Evolutionary conservation across 2,888 invertebrate genomes (phyloP), one percentile per base, ranked within the genome.

Genomic region (Microplitis manilae): DNA sequence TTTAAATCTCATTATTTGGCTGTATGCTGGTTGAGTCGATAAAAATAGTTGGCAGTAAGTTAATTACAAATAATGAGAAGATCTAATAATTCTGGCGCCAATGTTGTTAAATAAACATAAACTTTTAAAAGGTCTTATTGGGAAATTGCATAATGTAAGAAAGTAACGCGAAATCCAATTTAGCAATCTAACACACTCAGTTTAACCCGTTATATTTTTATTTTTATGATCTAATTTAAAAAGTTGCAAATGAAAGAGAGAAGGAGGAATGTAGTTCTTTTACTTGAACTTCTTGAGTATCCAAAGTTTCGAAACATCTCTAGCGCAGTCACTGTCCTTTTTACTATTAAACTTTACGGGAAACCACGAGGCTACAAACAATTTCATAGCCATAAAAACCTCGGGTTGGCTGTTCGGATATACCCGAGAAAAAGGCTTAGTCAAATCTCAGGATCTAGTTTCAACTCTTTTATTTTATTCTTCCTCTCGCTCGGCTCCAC

Each of bases 331-430:
- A 67, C 68, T 71, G 71, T 76, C 76, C 79, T 81, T 80, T 79
- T 81, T 79, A 78, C 71, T 76, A 73, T 75, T 80, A 75, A 68
- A 72, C 75, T 81, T 82, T 82, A 79, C 76, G 77, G 77, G 68
- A 61, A 62, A 64, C 68, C 65, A 70, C 73, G 67, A 69, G 77
- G 79, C 79, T 81, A 81, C 79, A 78, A 79, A 79, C 79, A 74
- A 81, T 78, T 79, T 80, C 72, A 68, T 70, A 15, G 39, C 68
- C 75, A 65, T 75, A 73, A 77, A 82, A 73, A 75, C 70, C 64
- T 62, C 39, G 38, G 38, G 38, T 65, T 65, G 20, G 20, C 20
- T 60, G 59, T 61, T 17, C 61, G 8, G 15, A 30, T 41, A 30
- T 9, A 30, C 15, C 20, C 41, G 30, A 20, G 13, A 30, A 59